phyloP scores from a whole-genome alignment of 1,140 invertebrate species.

The Pogonus chalceus region DNA sequence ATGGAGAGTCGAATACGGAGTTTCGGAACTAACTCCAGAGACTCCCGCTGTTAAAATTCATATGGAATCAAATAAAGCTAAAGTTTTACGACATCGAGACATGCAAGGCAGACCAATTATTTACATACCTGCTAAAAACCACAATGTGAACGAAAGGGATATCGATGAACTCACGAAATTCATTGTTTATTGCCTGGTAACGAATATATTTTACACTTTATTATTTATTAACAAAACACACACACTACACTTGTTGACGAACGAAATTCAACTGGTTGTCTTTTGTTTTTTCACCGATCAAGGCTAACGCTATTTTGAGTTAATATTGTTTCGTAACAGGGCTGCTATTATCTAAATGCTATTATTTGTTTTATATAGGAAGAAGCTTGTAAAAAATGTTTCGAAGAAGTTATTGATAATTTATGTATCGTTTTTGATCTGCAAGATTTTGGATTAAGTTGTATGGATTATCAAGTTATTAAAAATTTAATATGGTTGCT shows the following conservation, averaged over 20 bases:
- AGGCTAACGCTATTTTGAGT: too few species aligned
- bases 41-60: constrained; percentile 50
- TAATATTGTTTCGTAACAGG: background rate
- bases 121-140: constrained; percentile 66
- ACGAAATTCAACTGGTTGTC: too few species aligned
- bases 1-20: constrained; percentile 62
- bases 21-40: constrained; percentile 42
- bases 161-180: constrained; percentile 66
- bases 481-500: constrained; percentile 68
- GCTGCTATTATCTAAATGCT: background rate
- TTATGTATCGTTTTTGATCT: constrained; percentile 68
- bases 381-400: constrained; percentile 62
- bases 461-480: constrained; percentile 67
- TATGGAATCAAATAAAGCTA: constrained; percentile 48
- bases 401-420: constrained; percentile 68
- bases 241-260: too few species aligned
- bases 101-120: constrained; percentile 59
- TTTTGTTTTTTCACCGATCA: too few species aligned
- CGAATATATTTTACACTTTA: too few species aligned
- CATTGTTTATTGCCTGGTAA: constrained; percentile 62
- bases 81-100: constrained; percentile 56
- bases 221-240: background rate
- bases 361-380: constrained; percentile 42
- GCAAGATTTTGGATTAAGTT: constrained; percentile 56
- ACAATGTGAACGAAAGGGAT: constrained; percentile 57